Base-by-base conservation (phyloP, 2,797 vertebrate genomes). In the Aeoliscus strigatus region DNA sequence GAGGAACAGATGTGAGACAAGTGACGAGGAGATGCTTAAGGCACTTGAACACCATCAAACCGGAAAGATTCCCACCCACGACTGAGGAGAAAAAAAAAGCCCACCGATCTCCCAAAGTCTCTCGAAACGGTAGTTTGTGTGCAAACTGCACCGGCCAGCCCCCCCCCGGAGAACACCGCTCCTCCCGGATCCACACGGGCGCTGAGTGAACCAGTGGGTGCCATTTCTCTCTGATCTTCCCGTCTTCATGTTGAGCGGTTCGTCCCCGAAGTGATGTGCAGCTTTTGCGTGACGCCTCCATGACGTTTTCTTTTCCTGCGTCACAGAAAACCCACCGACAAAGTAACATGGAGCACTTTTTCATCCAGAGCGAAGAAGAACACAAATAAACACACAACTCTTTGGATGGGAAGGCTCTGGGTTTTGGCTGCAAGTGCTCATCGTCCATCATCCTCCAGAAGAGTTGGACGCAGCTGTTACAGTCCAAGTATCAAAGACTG, bases 1-100 rank as follows among this genome's bases (percentile, higher is more conserved):
- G 31, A 39, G 47, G 63, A 75, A 55, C 62, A 63, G 59, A 75
- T 66, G 69, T 62, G 51, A 48, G 55, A 55, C 56, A 57, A 64
- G 58, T 52, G 53, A 78, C 47, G 53, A 72, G 62, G 52, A 72
- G 63, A 60, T 67, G 75, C 84, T 75, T 61, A 88, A 88, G 87
- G 87, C 87, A 88, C 88, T 87, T 85, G 71, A 78, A 83, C 72
- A 59, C 64, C 69, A 74, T 70, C 70, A 75, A 64, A 72, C 68
- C 55, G 67, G 66, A 80, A 68, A 78, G 54, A 66, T 57, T 61
- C 61, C 73, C 74, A 66, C 66, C 71, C 73, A 63, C 66, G 47
- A 50, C 44, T 37, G 12, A 51, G 52, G 42, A 50, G 45, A 39
- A 66, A 40, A 66, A 40, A 66, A 66, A 70, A 77, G 49, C 55